Evolutionary conservation across 1,140 invertebrate genomes (phyloP).

Genomic region (Drosophila repletoides): DNA sequence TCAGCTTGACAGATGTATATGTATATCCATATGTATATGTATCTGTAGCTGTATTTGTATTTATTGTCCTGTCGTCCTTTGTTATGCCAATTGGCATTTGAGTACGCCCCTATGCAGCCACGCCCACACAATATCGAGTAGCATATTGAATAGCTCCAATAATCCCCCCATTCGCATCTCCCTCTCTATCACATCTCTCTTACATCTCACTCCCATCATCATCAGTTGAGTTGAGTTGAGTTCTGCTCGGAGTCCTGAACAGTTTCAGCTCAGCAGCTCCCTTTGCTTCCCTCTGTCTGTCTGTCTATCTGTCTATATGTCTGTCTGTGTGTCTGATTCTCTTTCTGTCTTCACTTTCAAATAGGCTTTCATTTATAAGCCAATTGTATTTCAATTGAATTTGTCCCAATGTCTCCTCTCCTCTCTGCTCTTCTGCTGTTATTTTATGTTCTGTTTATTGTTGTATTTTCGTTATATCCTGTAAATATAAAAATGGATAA

Average conservation of each 20-base stretch:
- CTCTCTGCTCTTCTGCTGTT: constrained; percentile 2
- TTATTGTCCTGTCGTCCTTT: constrained; percentile 20
- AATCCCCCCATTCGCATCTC: background rate
- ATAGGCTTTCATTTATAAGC: constrained; percentile 73
- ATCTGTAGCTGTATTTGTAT: background rate
- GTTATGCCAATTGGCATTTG: constrained; percentile 49
- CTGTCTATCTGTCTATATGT: background rate
- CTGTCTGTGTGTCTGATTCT: background rate
- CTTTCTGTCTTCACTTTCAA: constrained; percentile 31
- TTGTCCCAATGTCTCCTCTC: constrained; percentile 47
- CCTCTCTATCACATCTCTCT: background rate
- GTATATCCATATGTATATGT: no score
- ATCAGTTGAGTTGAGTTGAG: background rate
- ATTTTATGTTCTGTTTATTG: constrained; percentile 17
- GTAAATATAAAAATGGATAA: constrained; percentile 22
- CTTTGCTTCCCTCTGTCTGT: background rate
- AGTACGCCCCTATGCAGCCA: constrained; percentile 33
- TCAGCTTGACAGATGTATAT: background rate
- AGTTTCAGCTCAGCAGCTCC: background rate
- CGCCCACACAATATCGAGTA: constrained; percentile 51
- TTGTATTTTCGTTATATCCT: background rate
- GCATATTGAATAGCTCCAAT: constrained; percentile 48
- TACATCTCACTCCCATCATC: background rate
- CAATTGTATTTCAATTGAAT: constrained; percentile 77
- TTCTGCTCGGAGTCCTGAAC: background rate